Evolutionary conservation across 2,113 vertebrate genomes (phyloP).

Genomic region (Telmatochromis sp.): DNA sequence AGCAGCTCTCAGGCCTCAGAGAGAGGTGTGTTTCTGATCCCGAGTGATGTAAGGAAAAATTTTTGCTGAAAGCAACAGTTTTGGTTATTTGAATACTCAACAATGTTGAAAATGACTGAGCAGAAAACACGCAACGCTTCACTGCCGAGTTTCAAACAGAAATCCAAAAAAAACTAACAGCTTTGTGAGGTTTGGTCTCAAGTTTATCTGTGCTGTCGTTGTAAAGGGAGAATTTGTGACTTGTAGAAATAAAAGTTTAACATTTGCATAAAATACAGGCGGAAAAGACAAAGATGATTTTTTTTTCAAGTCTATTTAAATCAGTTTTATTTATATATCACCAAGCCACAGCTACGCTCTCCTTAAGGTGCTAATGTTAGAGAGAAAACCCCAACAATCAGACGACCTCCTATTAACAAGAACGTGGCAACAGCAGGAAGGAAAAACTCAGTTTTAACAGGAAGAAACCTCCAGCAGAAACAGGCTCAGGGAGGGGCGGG

Average conservation of each 20-base stretch:
- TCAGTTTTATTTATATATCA: neutral
- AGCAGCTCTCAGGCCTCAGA: neutral
- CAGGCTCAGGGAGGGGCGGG: neutral
- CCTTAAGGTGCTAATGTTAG: neutral
- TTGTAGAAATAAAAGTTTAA: neutral
- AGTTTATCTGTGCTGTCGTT: neutral
- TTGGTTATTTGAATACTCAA: neutral
- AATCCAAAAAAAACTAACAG: fast-evolving
- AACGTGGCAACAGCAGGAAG: neutral
- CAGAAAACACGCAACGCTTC: fast-evolving
- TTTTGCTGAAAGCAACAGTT: neutral
- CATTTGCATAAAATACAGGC: neutral
- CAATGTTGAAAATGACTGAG: neutral
- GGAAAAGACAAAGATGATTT: neutral
- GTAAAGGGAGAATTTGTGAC: neutral
- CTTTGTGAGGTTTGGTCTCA: neutral
- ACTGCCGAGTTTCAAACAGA: neutral
- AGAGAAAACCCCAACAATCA: neutral
- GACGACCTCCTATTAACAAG: neutral
- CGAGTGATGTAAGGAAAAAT: fast-evolving
- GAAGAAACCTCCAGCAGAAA: neutral
- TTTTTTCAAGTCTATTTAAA: neutral
- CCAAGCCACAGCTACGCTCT: neutral
- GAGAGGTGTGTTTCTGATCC: neutral
- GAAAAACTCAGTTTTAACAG: neutral